Percentiles rank a stretch among this genome's conserved stretches.
Evolutionary conservation across 2,113 vertebrate genomes (phyloP).

Genomic region (Haliaeetus leucogaster): DNA sequence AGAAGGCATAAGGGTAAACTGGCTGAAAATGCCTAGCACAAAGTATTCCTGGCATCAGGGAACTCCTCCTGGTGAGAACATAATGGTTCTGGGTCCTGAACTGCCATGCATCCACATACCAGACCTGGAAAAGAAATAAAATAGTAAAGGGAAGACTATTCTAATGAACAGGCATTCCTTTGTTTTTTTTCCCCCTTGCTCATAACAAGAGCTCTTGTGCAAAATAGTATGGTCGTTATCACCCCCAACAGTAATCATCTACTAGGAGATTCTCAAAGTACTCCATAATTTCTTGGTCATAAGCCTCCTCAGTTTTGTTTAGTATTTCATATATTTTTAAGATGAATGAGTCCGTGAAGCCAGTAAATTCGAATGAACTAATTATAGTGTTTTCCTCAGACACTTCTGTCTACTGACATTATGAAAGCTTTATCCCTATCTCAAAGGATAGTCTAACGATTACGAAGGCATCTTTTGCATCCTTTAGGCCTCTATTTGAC

Average conservation of each 20-base stretch:
- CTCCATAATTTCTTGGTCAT: background rate
- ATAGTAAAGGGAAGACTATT: background rate
- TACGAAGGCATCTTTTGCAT: background rate
- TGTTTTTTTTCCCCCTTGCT: rapidly evolving
- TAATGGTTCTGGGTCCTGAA: background rate
- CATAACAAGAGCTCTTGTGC: background rate
- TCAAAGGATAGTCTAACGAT: background rate
- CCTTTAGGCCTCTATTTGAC: background rate
- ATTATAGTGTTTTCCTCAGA: background rate
- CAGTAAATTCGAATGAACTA: background rate
- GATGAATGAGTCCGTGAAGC: background rate
- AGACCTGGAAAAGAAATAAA: background rate
- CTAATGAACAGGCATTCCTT: background rate
- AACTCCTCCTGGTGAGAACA: background rate
- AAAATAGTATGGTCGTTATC: background rate
- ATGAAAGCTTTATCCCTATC: background rate
- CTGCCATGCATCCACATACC: background rate
- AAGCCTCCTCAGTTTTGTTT: background rate
- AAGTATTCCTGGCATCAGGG: background rate
- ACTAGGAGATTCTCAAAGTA: background rate
- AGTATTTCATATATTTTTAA: background rate
- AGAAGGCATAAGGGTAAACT: background rate
- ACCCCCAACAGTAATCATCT: background rate
- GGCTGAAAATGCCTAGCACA: background rate
- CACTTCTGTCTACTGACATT: background rate